These are phyloP conservation scores for Philaenus spumarius DNA, from an alignment of 1,140 invertebrate species.

Conservation along the genomic window DNA sequence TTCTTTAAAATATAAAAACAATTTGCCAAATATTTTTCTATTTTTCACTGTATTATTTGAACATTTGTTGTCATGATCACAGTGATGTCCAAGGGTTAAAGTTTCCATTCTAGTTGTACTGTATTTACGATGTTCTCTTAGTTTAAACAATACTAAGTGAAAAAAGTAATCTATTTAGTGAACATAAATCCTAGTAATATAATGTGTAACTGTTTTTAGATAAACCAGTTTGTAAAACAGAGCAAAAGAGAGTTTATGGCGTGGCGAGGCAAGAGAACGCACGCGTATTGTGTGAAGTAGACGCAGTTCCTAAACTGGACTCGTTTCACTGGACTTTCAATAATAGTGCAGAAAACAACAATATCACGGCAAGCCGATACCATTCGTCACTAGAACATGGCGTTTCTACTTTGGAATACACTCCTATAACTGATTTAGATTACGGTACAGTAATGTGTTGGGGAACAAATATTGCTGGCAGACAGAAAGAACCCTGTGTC, in stretches of 20 bases:
- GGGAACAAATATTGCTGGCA: constrained; percentile 57
- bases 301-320: constrained; percentile 74
- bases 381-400: constrained; percentile 47
- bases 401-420: constrained; percentile 64
- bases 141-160: background rate
- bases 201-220: constrained; percentile 64
- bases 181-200: too few species aligned
- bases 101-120: too few species aligned
- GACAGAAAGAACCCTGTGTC: constrained; percentile 60
- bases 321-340: constrained; percentile 87
- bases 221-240: constrained; percentile 71
- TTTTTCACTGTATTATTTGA: too few species aligned
- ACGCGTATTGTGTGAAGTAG: constrained; percentile 74
- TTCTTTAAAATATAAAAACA: too few species aligned
- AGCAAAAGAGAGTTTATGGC: constrained; percentile 74
- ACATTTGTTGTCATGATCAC: too few species aligned
- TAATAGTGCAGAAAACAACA: constrained; percentile 72
- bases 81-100: too few species aligned
- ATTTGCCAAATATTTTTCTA: too few species aligned
- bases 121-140: background rate
- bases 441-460: constrained; percentile 65
- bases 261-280: constrained; percentile 77
- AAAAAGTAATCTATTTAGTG: too few species aligned
- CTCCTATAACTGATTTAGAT: constrained; percentile 67
- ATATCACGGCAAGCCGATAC: constrained; percentile 56